Evolutionary conservation across 2,113 vertebrate genomes (phyloP).

Genomic region (Anarrhichthys ocellatus): DNA sequence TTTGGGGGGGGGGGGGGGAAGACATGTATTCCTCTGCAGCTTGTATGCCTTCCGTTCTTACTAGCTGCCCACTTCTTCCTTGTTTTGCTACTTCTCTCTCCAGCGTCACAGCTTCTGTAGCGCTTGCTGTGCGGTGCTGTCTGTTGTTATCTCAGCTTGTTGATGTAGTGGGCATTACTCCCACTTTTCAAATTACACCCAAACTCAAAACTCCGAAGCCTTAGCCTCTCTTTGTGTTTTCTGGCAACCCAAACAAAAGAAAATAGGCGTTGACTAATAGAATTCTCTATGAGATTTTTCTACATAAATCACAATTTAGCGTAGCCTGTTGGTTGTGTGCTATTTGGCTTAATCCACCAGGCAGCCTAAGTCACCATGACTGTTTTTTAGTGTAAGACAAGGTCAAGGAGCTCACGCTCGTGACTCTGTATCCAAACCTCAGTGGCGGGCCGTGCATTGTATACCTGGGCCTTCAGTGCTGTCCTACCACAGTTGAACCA

Average conservation of each 20-base stretch:
- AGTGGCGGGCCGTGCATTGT: too few relatives aligned
- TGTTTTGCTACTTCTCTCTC: background rate
- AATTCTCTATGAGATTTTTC: background rate
- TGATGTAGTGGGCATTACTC: conserved; percentile 31
- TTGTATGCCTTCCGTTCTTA: background rate
- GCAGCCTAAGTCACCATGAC: conserved; percentile 12
- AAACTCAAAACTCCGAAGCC: background rate
- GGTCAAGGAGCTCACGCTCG: background rate
- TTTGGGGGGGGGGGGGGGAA: too few relatives aligned
- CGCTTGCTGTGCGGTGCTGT: background rate
- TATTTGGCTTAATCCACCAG: background rate
- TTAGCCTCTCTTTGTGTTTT: background rate
- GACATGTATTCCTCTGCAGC: conserved; percentile 1
- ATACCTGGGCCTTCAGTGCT: too few relatives aligned
- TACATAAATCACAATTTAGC: background rate
- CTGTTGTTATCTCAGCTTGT: conserved; percentile 36
- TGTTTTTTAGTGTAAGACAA: conserved; percentile 20
- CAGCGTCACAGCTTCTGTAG: background rate
- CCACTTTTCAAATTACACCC: conserved; percentile 16
- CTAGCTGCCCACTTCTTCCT: background rate
- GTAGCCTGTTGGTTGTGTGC: background rate
- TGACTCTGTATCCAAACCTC: conserved; percentile 3
- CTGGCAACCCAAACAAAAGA: conserved; percentile 23
- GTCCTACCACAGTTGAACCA: too few relatives aligned
- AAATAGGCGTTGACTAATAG: background rate